A percentile compares a stretch with the other conserved stretches of the same genome.
Conservation (phyloP, 2,113 vertebrate species). For the Mola mola region DNA sequence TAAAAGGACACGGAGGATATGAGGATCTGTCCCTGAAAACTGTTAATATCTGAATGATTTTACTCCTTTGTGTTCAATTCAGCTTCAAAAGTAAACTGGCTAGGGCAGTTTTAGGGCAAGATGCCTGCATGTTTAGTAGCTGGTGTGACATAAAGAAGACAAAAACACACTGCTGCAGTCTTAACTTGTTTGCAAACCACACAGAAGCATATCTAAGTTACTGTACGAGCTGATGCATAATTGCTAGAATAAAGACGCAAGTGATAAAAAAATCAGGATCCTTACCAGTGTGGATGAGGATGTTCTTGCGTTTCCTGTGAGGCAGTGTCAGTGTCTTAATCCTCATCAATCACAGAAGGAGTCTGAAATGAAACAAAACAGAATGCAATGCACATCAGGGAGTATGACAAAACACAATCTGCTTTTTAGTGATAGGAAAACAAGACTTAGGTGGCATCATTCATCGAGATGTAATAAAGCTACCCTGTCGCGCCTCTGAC, state of each 20-base stretch:
- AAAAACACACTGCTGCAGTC: slow-evolving; percentile 24
- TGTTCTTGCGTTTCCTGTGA: slow-evolving; percentile 70
- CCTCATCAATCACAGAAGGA: slow-evolving; percentile 79
- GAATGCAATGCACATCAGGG: slow-evolving; percentile 59
- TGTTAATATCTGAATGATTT: neutral
- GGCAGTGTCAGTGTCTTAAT: slow-evolving; percentile 73
- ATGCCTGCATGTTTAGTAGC: slow-evolving; percentile 8
- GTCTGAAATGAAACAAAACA: slow-evolving; percentile 73
- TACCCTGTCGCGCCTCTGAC: slow-evolving; percentile 61
- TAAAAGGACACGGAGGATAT: too few species aligned
- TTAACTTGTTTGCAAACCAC: slow-evolving; percentile 26
- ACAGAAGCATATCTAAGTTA: neutral
- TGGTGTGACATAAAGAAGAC: slow-evolving; percentile 16
- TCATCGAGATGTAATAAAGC: slow-evolving; percentile 69
- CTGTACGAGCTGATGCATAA: slow-evolving; percentile 7
- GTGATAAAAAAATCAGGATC: slow-evolving; percentile 66
- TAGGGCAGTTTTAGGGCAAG: too few species aligned
- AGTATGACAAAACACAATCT: slow-evolving; percentile 63
- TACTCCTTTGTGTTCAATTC: neutral
- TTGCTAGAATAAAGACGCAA: slow-evolving; percentile 17
- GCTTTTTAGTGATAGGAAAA: slow-evolving; percentile 66
- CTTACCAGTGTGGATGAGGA: slow-evolving; percentile 79
- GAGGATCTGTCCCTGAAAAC: neutral
- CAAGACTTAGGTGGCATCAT: slow-evolving; percentile 63
- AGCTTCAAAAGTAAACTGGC: neutral